phyloP scores from a whole-genome alignment of 2,113 vertebrate species.

The Antechinus flavipes region DNA sequence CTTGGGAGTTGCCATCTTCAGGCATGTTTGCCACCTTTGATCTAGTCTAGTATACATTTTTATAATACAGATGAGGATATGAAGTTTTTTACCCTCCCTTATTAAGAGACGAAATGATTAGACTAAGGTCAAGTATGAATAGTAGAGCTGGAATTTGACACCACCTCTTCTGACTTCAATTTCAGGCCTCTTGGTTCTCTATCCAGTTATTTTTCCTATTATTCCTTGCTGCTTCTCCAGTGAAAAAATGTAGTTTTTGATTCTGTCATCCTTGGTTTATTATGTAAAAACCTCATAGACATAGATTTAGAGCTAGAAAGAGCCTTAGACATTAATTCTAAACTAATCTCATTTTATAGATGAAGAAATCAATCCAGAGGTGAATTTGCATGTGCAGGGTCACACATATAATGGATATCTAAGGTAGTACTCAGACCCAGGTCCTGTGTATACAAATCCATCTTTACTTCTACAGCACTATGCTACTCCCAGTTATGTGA shows the following conservation, averaged over 20 bases:
- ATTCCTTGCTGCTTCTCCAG: background rate
- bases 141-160: background rate
- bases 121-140: background rate
- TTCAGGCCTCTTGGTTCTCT: background rate
- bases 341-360: background rate
- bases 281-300: background rate
- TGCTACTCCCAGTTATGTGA: background rate
- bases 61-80: background rate
- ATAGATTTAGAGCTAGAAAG: background rate
- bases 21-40: background rate
- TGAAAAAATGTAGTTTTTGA: background rate
- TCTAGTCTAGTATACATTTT: no score
- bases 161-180: background rate
- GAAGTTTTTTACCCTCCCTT: background rate
- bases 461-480: background rate
- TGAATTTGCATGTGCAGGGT: background rate
- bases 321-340: background rate
- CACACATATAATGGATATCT: background rate
- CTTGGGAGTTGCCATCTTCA: background rate
- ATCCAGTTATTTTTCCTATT: background rate
- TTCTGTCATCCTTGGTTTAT: background rate
- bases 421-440: background rate
- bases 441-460: background rate
- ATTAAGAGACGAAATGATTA: background rate
- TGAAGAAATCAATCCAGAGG: background rate